Base-by-base conservation (phyloP, 2,797 vertebrate genomes). In the Decapterus maruadsi region DNA sequence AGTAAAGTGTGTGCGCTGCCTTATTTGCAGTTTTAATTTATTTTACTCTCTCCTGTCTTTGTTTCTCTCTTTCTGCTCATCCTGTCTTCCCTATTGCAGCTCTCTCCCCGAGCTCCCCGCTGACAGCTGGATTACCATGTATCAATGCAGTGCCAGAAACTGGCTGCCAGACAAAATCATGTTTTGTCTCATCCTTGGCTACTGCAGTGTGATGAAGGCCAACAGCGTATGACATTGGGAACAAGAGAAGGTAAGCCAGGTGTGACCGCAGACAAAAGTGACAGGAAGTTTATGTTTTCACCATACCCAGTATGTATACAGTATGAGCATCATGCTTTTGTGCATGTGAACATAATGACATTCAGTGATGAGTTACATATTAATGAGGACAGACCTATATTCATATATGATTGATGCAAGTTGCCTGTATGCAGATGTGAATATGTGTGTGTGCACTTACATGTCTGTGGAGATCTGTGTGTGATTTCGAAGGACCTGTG, bases 121-220 rank as follows among this genome's bases (percentile, higher is more conserved):
- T 87, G 89, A 89, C 90, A 87, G 90, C 84, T 90, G 86, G 91
- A 91, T 91, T 89, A 90, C 86, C 80, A 84, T 88, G 88, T 91
- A 91, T 89, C 88, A 87, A 80, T 84, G 88, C 86, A 53, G 84
- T 84, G 87, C 86, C 91, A 92, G 87, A 80, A 80, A 86, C 77
- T 68, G 76, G 68, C 88, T 91, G 92, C 86, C 90, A 90, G 86
- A 92, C 87, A 85, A 88, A 91, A 90, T 91, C 82, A 87, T 87
- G 89, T 92, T 90, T 91, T 85, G 91, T 92, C 82, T 90, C 84
- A 85, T 92, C 81, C 73, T 75, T 83, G 88, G 87, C 87, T 81
- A 31, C 80, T 56, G 84, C 80, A 56, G 78, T 38, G 77, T 75
- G 77, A 86, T 80, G 85, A 86, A 68, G 80, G 68, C 87, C 88